Percentiles rank a stretch among this genome's conserved stretches.
Evolutionary conservation across 2,797 vertebrate species (phyloP).

Genomic region (Chelidonichthys spinosus): DNA sequence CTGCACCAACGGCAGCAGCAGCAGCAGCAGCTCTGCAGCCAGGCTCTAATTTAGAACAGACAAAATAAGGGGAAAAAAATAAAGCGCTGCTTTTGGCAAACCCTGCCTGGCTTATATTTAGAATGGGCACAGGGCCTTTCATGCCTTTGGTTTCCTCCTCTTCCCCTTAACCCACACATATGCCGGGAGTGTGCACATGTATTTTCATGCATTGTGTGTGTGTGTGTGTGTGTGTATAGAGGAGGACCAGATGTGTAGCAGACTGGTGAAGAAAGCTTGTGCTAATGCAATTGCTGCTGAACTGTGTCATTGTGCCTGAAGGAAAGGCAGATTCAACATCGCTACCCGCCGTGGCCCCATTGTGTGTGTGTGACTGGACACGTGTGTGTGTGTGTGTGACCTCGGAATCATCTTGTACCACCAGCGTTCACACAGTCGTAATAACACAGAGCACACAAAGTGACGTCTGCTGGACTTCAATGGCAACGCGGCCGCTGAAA

Average conservation of each 20-base stretch:
- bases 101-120: slow-evolving; percentile 85
- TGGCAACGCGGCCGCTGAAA: slow-evolving; percentile 15
- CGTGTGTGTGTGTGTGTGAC: slow-evolving; percentile 45
- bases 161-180: slow-evolving; percentile 81
- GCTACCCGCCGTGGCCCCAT: slow-evolving; percentile 25
- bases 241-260: slow-evolving; percentile 83
- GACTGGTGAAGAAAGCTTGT: slow-evolving; percentile 73
- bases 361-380: slow-evolving; percentile 12
- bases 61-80: slow-evolving; percentile 73
- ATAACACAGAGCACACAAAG: slow-evolving; percentile 29
- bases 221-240: slow-evolving; percentile 28
- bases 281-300: slow-evolving; percentile 71
- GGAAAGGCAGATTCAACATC: slow-evolving; percentile 59
- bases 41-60: slow-evolving; percentile 83
- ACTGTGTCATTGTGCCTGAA: slow-evolving; percentile 75
- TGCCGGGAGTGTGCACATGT: slow-evolving; percentile 64
- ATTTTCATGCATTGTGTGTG: slow-evolving; percentile 9
- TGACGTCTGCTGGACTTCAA: slow-evolving; percentile 49
- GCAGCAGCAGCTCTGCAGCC: slow-evolving; percentile 60
- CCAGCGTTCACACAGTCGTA: slow-evolving; percentile 33
- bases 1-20: slow-evolving; percentile 59
- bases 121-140: slow-evolving; percentile 80
- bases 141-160: slow-evolving; percentile 82
- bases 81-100: slow-evolving; percentile 82
- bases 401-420: slow-evolving; percentile 52